Evolutionary conservation across 2,113 vertebrate species (phyloP).

Genomic region (Xiphophorus maculatus): DNA sequence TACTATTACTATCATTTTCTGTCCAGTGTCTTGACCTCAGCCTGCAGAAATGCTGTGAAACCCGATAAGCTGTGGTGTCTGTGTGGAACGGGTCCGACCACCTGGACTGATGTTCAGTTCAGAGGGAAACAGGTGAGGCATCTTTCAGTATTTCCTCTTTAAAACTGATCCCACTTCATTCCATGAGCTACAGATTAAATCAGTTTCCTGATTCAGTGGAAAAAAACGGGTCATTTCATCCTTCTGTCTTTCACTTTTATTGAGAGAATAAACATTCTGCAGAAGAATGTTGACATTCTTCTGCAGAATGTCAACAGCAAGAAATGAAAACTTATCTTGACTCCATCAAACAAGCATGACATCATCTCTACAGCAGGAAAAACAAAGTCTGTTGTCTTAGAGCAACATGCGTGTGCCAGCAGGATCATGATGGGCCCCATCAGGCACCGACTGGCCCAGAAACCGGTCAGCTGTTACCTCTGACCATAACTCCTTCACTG

Average conservation of each 20-base stretch:
- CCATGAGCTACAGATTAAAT: background rate
- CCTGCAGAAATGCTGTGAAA: too few relatives aligned
- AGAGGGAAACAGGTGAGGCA: background rate
- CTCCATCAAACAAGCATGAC: background rate
- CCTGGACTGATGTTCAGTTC: background rate
- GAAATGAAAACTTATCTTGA: background rate
- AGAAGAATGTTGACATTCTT: background rate
- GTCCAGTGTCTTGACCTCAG: too few relatives aligned
- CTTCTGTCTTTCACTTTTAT: background rate
- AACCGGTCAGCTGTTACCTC: too few relatives aligned
- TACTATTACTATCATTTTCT: too few relatives aligned
- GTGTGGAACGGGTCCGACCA: background rate
- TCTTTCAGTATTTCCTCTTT: background rate
- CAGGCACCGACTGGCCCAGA: too few relatives aligned
- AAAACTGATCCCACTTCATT: background rate
- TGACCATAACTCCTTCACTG: too few relatives aligned
- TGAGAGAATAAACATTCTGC: too few relatives aligned
- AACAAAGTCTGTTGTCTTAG: background rate
- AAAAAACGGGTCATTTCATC: background rate
- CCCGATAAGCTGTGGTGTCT: background rate
- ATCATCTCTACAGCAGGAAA: background rate
- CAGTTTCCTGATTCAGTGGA: background rate
- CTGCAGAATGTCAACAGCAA: background rate
- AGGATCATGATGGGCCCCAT: too few relatives aligned
- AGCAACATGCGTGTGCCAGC: too few relatives aligned